These are phyloP conservation scores for Scytalopus superciliaris DNA, from an alignment of 2,113 vertebrate species.

Conservation along the genomic window DNA sequence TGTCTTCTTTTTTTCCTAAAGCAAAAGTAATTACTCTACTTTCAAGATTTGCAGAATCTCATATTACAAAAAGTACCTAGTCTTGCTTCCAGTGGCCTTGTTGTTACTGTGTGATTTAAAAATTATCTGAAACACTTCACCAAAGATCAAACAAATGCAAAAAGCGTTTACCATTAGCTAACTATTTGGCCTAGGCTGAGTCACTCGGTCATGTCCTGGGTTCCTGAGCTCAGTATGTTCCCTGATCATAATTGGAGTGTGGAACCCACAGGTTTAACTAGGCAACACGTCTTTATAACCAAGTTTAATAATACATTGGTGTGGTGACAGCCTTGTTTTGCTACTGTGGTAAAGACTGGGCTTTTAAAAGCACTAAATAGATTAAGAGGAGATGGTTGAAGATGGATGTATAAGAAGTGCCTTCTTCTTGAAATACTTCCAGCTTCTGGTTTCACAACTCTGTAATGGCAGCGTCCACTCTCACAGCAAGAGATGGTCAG, in stretches of 20 bases:
- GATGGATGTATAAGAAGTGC: not conserved
- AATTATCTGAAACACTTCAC: constrained; percentile 10
- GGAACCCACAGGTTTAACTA: not conserved
- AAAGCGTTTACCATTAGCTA: not conserved
- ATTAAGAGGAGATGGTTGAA: not conserved
- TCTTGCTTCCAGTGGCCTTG: not conserved
- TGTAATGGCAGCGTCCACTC: not conserved
- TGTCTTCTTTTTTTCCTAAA: not conserved
- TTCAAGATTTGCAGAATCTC: not conserved
- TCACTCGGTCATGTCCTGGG: not conserved
- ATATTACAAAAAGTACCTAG: not conserved
- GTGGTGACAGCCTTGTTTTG: not conserved
- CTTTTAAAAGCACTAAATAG: not conserved
- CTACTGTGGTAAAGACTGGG: not conserved
- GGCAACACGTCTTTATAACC: not conserved
- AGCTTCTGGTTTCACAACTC: not conserved
- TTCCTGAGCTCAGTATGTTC: not conserved
- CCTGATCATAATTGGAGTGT: not conserved
- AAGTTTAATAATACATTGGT: not conserved
- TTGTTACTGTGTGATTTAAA: not conserved
- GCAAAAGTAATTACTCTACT: constrained; percentile 19
- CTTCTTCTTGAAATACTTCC: not conserved
- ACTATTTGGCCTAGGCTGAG: not conserved
- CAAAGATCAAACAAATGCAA: constrained; percentile 5
- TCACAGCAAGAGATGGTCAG: not conserved